Percentiles rank a stretch among this genome's conserved stretches.
Conservation (phyloP, 2,113 vertebrate species). For the Tupaia chinensis region DNA sequence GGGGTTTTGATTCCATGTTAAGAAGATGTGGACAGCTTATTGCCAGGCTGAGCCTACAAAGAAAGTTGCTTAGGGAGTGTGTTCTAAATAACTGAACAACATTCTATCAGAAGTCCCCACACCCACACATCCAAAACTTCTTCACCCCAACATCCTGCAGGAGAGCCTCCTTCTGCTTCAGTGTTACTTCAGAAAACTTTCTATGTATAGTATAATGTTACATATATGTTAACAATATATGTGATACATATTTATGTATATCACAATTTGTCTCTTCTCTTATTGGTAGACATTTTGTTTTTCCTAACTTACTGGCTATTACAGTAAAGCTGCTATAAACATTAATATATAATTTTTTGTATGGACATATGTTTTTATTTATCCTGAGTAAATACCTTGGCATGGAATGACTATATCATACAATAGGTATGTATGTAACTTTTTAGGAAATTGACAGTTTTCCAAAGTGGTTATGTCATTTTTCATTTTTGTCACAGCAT, state of each 20-base stretch:
- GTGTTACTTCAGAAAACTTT: neutral
- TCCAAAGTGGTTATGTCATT: neutral
- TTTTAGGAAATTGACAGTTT: slow-evolving; percentile 27
- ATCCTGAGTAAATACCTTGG: neutral
- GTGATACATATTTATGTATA: neutral
- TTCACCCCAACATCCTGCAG: neutral
- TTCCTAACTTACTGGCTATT: neutral
- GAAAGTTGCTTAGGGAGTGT: neutral
- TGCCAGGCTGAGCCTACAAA: neutral
- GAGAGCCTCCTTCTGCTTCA: neutral
- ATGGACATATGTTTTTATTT: neutral
- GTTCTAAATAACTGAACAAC: neutral
- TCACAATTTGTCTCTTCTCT: neutral
- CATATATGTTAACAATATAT: too few species aligned
- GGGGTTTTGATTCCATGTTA: neutral
- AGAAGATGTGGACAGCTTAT: neutral
- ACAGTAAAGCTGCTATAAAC: neutral
- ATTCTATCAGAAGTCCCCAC: neutral
- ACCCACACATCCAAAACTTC: neutral
- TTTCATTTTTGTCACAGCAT: neutral
- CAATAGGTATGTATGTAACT: neutral
- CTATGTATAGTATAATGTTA: too few species aligned
- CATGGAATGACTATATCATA: neutral
- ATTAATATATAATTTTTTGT: slow-evolving; percentile 5
- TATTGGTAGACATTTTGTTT: neutral